Evolutionary conservation across 2,113 vertebrate genomes (phyloP).

Genomic region (Burhinus oedicnemus): DNA sequence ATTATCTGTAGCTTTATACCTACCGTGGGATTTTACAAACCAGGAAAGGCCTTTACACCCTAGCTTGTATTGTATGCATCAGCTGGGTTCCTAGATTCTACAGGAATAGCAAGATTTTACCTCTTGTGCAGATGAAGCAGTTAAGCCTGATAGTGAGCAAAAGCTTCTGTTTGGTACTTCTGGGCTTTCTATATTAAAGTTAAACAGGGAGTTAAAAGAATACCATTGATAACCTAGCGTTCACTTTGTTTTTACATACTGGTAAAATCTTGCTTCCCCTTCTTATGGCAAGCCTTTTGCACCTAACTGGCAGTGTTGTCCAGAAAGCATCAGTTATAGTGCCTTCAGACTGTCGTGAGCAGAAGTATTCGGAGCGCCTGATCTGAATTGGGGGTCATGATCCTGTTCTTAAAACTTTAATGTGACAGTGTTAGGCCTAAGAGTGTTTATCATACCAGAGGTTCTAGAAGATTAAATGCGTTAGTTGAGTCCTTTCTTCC

Average conservation of each 20-base stretch:
- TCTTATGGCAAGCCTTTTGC: neutral
- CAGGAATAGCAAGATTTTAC: neutral
- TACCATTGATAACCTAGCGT: neutral
- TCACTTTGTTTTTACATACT: neutral
- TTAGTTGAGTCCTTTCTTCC: neutral
- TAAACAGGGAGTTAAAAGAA: neutral
- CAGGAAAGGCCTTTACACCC: neutral
- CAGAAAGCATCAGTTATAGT: neutral
- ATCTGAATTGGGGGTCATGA: neutral
- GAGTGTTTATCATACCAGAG: neutral
- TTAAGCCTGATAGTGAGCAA: neutral
- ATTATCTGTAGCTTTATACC: neutral
- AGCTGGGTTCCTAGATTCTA: neutral
- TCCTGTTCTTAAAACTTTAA: neutral
- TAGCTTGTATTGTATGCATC: neutral
- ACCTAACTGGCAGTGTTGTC: neutral
- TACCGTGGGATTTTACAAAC: neutral
- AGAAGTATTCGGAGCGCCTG: neutral
- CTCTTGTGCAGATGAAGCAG: neutral
- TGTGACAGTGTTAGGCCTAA: neutral
- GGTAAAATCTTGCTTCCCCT: neutral
- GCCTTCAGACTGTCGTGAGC: neutral
- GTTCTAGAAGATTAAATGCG: neutral
- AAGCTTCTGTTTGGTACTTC: neutral
- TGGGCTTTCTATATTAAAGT: neutral